A percentile compares a stretch with the other conserved stretches of the same genome.
phyloP scores from a whole-genome alignment of 1,140 invertebrate genomes.

The Drosophila aff. region DNA sequence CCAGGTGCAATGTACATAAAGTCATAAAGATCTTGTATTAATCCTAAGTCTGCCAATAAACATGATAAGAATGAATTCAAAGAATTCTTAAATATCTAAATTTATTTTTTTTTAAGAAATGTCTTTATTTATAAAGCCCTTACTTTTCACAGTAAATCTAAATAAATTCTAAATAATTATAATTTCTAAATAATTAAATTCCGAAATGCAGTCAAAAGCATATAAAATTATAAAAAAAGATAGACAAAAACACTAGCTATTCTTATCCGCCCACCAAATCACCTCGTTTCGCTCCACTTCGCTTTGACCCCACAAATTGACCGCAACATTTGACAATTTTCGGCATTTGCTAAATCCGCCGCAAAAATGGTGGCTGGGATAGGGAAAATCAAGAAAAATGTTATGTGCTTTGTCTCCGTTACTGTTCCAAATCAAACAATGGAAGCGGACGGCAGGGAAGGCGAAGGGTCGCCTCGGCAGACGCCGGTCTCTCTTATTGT shows the following conservation, averaged over 20 bases:
- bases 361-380: conserved; percentile 28
- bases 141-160: neutral
- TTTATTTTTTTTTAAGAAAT: neutral
- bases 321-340: conserved; percentile 73
- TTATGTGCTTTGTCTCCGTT: conserved; percentile 79
- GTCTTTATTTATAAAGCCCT: neutral
- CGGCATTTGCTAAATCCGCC: conserved; percentile 58
- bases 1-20: conserved; percentile 18
- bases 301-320: conserved; percentile 67
- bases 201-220: neutral
- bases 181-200: neutral
- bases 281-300: conserved; percentile 20
- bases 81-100: neutral
- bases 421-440: conserved; percentile 71
- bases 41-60: conserved; percentile 68
- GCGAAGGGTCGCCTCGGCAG: conserved; percentile 20
- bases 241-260: neutral
- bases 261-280: conserved; percentile 8
- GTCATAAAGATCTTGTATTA: conserved; percentile 28
- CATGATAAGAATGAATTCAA: conserved; percentile 19
- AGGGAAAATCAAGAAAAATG: conserved; percentile 75
- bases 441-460: conserved; percentile 5
- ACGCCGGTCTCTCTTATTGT: conserved; percentile 41
- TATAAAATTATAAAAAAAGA: neutral
- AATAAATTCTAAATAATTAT: neutral